These are phyloP conservation scores for Temnothorax unifasciatus DNA, from an alignment of 2,888 invertebrate species.

Conservation along the genomic window DNA sequence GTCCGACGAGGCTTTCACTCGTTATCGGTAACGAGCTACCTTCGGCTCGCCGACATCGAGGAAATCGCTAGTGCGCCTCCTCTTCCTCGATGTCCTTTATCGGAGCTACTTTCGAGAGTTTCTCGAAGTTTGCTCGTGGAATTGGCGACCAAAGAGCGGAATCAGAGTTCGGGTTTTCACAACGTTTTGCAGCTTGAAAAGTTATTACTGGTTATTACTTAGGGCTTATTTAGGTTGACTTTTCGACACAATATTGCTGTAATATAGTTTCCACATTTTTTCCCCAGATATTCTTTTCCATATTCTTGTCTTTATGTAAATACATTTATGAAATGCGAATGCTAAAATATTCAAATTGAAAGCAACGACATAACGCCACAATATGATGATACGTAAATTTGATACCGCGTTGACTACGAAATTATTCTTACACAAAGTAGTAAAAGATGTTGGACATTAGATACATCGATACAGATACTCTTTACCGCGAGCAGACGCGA, in stretches of 20 bases:
- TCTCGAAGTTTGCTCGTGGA: constrained; percentile 64
- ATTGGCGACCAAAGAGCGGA: background rate
- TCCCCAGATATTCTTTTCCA: background rate
- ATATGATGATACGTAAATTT: background rate
- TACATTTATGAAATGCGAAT: background rate
- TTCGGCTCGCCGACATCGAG: constrained; percentile 65
- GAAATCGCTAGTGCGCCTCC: constrained; percentile 66
- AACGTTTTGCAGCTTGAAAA: constrained; percentile 81
- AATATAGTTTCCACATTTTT: background rate
- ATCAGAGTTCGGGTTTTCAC: constrained; percentile 45
- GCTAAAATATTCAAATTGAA: background rate
- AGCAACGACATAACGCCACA: background rate
- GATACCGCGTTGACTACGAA: background rate
- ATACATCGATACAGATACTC: constrained; percentile 49
- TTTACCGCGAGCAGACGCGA: background rate
- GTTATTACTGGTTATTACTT: constrained; percentile 60
- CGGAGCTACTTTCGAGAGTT: constrained; percentile 51
- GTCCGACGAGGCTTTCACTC: constrained; percentile 72
- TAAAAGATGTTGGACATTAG: constrained; percentile 13
- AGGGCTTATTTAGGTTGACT: background rate
- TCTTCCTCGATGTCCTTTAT: constrained; percentile 55
- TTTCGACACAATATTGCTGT: background rate
- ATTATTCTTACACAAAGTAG: background rate
- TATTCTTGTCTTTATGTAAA: background rate
- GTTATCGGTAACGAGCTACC: constrained; percentile 76